Conservation (phyloP, 2,797 vertebrate genomes). For the Nasua narica region DNA sequence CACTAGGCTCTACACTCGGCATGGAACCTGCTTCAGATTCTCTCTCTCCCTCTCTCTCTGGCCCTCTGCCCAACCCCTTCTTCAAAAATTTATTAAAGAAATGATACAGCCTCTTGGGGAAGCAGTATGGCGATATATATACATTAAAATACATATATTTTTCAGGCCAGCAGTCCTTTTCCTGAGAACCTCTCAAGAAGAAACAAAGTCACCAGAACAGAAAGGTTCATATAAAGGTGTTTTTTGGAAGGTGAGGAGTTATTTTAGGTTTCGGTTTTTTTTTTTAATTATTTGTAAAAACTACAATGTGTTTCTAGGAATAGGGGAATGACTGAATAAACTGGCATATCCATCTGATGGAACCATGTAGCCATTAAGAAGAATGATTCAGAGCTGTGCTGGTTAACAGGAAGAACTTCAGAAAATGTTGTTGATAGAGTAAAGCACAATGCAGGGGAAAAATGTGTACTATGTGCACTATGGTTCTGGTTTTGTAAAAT, state of each 20-base stretch:
- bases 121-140: neutral
- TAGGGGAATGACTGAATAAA: neutral
- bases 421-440: neutral
- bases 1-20: neutral
- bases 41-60: neutral
- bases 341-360: fast-evolving
- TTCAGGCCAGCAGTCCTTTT: neutral
- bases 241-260: neutral
- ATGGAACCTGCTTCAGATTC: neutral
- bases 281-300: neutral
- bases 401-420: neutral
- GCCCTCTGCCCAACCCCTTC: neutral
- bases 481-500: neutral
- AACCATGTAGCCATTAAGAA: neutral
- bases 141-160: neutral
- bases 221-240: neutral
- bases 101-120: neutral
- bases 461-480: neutral
- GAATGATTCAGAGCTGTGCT: neutral
- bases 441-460: neutral
- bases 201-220: neutral
- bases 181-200: neutral
- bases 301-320: neutral
- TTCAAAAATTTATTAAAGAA: neutral
- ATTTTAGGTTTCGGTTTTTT: neutral